Base-by-base conservation (phyloP, 2,113 vertebrate genomes). In the Circaetus cinerascens region DNA sequence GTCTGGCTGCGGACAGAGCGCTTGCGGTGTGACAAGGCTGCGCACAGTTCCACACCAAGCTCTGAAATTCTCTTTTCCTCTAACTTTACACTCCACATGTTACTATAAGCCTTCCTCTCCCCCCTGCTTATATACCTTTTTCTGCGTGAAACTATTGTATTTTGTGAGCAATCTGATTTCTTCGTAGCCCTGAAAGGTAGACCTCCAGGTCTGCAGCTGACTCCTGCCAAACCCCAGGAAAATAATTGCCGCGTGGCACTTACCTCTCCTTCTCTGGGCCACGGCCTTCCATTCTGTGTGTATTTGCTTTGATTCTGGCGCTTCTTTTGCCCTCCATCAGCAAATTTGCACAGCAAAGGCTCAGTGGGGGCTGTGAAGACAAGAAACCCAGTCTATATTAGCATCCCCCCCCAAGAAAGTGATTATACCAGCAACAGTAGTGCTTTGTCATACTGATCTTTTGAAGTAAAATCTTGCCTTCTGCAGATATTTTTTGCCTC, bases 311-410 rank as follows among this genome's bases (percentile, higher is more conserved):
- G 99, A 98, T 99, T 99, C 98, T 99, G 99, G 73, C 99, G 97
- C 98, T 99, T 99, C 98, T 99, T 99, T 98, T 99, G 99, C 95
- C 99, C 99, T 98, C 99, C 99, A 88, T 99, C 99, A 66, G 99
- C 99, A 96, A 99, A 99, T 98, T 99, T 99, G 98, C 99, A 99
- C 98, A 99, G 99, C 98, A 99, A 98, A 98, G 99, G 99, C 98
- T 99, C 99, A 90, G 98, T 99, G 97, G 99, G 99, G 96, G 99
- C 99, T 99, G 98, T 72, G 89, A 97, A 98, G 98, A 98, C 95
- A 98, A 98, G 93, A 98, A 95, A 98, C 63, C 94, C 96, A 98
- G 96, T 97, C 68, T 90, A 73, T 53, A 95, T 98, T 98, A 98
- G 96, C 93, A 98, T 96, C 91, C 91, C 78, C 76, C 88, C 90